Base-by-base conservation (phyloP, 1,140 invertebrate species). In the Calliopsis andreniformis region DNA sequence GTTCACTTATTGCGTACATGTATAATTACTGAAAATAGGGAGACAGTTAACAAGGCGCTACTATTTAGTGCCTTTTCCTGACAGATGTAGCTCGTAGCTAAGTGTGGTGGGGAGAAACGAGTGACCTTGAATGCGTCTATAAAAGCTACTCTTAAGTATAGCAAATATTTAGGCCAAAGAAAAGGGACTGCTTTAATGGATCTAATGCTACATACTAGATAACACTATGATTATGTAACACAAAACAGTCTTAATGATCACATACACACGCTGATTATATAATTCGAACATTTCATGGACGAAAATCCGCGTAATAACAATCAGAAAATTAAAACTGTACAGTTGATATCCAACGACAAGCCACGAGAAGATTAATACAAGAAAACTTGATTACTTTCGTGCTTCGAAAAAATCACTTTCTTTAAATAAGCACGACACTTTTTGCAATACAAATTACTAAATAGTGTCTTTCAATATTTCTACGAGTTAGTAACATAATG, bases 381-480 rank as follows among this genome's bases (percentile, higher is more conserved):
- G 18, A 32, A 49, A 0, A 68, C 7, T 32, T 45, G 14, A 20
- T 6, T 16, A 16, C 28, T 63, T 20, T 71, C 69, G 18, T 42
- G 45, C 32, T 72, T 6, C 1, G 7, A n/a, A 12, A 3, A 18
- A 45, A 30, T 47, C 18, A 28, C 7, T 79, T 76, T 78, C 61
- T 66, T 45, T 58, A 39, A 39, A 53, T 55, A 42, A 70, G 42
- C 32, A 6, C 51, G 35, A 76, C 28, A 55, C 61, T 43, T 39
- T 16, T 12, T 45, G 32, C 43, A 59, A 59, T 39, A 39, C n/a
- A 61, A 70, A 35, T 39, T 39, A 39, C 35, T n/a, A 39, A 10
- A 39, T 10, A 10, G 10, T 10, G 3, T 10, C 35, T 39, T 5
- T 10, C 35, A 5, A 5, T 39, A 5, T 39, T 39, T 39, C 10